phyloP scores from a whole-genome alignment of 2,113 vertebrate genomes.

The Ailuropoda melanoleuca region DNA sequence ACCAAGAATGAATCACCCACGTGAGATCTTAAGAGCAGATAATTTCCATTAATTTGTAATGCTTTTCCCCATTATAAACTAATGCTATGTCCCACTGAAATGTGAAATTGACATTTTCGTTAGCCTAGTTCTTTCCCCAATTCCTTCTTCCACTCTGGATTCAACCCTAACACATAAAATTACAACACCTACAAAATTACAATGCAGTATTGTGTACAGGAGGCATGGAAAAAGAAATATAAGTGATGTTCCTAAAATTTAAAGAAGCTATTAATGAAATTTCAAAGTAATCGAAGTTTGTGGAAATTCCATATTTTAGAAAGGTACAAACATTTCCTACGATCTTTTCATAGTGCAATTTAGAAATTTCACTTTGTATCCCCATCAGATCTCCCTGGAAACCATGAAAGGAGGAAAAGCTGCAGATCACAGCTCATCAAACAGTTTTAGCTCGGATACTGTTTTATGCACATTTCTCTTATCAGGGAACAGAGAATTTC shows the following conservation, averaged over 20 bases:
- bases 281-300: background rate
- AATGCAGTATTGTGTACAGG: background rate
- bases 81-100: background rate
- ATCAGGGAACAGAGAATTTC: background rate
- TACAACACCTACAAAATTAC: background rate
- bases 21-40: background rate
- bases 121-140: background rate
- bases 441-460: background rate
- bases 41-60: background rate
- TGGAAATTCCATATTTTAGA: background rate
- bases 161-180: background rate
- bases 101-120: background rate
- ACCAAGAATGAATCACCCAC: fast-evolving
- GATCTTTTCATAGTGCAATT: background rate
- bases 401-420: background rate
- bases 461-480: background rate
- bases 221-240: background rate
- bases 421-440: background rate
- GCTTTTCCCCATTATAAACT: background rate
- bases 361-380: background rate
- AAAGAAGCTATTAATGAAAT: background rate
- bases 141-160: background rate
- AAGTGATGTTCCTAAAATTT: background rate
- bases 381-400: background rate
- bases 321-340: background rate